These are phyloP conservation scores for Eutolmus rufibarbis DNA, from an alignment of 2,888 invertebrate species.

Conservation along the genomic window DNA sequence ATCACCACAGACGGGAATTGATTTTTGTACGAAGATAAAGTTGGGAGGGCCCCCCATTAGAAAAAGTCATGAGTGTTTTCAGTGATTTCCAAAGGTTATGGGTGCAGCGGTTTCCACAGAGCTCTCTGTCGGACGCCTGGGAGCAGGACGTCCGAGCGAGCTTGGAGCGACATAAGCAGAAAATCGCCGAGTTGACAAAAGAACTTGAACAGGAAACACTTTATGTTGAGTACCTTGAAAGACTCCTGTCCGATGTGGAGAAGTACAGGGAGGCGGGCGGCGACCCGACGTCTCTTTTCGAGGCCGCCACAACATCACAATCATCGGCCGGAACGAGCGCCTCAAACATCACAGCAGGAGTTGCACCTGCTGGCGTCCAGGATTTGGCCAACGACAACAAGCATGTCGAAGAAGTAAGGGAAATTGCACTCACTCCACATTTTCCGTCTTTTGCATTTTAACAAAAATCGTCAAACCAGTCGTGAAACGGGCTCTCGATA, in stretches of 20 bases:
- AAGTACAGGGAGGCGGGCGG: slow-evolving; percentile 72
- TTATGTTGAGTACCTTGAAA: slow-evolving; percentile 88
- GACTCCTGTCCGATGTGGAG: slow-evolving; percentile 84
- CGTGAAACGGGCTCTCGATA: background rate
- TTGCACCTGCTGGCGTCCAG: slow-evolving; percentile 37
- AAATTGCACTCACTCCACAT: background rate
- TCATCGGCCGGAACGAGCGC: slow-evolving; percentile 43
- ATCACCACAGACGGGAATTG: slow-evolving; percentile 16
- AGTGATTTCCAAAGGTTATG: slow-evolving; percentile 91
- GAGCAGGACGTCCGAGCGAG: slow-evolving; percentile 92
- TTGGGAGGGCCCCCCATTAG: background rate
- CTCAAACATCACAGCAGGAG: background rate
- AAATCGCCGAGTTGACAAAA: slow-evolving; percentile 80
- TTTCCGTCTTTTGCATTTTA: background rate
- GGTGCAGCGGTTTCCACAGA: slow-evolving; percentile 90
- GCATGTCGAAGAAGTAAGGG: slow-evolving; percentile 52
- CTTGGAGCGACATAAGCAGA: slow-evolving; percentile 87
- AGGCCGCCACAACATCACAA: slow-evolving; percentile 57
- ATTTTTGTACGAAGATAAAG: slow-evolving; percentile 11
- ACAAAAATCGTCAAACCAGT: background rate
- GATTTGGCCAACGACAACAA: slow-evolving; percentile 49
- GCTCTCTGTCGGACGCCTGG: slow-evolving; percentile 89
- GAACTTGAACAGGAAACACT: slow-evolving; percentile 90
- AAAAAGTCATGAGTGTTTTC: slow-evolving; percentile 77
- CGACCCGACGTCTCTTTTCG: slow-evolving; percentile 63